phyloP scores from a whole-genome alignment of 23 tunicate genomes.

The Ciona savignyi region DNA sequence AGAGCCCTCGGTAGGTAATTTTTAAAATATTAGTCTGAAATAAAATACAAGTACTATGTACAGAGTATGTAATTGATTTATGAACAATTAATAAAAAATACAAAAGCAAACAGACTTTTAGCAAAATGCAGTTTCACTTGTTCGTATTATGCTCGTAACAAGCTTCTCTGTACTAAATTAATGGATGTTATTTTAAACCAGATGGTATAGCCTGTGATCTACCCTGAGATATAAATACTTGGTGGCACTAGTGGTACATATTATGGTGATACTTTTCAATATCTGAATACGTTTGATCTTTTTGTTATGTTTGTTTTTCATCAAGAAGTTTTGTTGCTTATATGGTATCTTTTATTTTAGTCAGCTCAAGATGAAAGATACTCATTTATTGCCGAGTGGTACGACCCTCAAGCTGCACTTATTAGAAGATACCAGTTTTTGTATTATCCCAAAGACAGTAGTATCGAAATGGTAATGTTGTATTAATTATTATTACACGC shows the following conservation, averaged over 20 bases:
- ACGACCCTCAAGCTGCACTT: constrained; percentile 94
- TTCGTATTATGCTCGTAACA: background rate
- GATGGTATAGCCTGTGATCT: no score
- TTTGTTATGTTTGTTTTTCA: no score
- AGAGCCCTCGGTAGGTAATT: constrained; percentile 60
- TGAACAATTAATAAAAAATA: background rate
- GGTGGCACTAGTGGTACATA: no score
- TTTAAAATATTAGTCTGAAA: background rate
- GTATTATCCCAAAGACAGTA: constrained; percentile 88
- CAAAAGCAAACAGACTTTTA: background rate
- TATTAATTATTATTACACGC: background rate
- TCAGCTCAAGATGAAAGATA: constrained; percentile 87
- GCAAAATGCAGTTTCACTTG: background rate
- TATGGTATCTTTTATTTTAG: constrained; percentile 10
- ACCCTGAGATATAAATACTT: no score
- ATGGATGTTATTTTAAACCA: no score
- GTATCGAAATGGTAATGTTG: constrained; percentile 78
- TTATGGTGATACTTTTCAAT: no score
- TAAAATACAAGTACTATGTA: background rate
- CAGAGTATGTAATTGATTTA: background rate
- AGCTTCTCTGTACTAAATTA: background rate
- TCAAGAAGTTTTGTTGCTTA: no score
- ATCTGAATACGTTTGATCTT: no score
- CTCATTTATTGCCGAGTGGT: constrained; percentile 86
- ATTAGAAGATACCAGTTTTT: constrained; percentile 84